phyloP scores from a whole-genome alignment of 2,113 vertebrate genomes.

The Puffinus mauretanicus region DNA sequence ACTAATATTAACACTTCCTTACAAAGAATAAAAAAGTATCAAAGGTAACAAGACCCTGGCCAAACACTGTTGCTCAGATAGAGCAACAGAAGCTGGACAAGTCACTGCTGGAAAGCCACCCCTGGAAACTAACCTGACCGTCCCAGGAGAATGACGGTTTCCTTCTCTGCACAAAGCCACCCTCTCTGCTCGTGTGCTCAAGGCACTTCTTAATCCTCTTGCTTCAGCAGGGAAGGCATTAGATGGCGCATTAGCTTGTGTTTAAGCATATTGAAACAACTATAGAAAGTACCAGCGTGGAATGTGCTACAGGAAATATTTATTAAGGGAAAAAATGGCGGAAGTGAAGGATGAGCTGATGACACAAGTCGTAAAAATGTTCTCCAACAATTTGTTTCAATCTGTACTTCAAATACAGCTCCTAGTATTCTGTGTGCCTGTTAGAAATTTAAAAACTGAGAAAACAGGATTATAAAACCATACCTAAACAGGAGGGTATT shows the following conservation, averaged over 20 bases:
- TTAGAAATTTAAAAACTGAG: slow-evolving; percentile 29
- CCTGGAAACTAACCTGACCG: not conserved
- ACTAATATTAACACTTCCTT: not conserved
- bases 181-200: not conserved
- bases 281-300: not conserved
- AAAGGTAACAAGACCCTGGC: not conserved
- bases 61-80: not conserved
- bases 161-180: not conserved
- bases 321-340: not conserved
- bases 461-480: slow-evolving; percentile 37
- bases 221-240: not conserved
- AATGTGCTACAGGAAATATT: not conserved
- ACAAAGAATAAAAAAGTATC: not conserved
- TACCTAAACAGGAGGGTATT: slow-evolving; percentile 24
- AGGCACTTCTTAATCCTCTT: not conserved
- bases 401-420: not conserved
- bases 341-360: not conserved
- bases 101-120: not conserved
- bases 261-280: not conserved
- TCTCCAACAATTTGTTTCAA: not conserved
- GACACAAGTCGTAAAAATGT: not conserved
- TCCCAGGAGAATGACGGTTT: not conserved
- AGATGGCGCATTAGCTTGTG: not conserved
- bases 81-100: not conserved
- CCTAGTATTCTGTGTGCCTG: not conserved